Evolutionary conservation across 2,888 invertebrate species (phyloP).

Genomic region (Cephonodes hylas): DNA sequence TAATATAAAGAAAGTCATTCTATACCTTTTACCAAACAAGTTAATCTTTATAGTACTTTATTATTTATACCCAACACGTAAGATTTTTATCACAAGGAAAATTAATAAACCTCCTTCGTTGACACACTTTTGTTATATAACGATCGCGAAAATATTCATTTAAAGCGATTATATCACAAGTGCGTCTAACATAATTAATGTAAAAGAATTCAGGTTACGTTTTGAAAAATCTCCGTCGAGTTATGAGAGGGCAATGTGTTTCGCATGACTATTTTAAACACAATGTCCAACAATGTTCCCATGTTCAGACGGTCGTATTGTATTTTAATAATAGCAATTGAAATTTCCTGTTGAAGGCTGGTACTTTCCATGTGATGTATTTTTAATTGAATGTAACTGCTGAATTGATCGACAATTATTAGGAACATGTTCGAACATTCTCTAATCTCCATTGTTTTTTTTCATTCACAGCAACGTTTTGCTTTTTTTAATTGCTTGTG

Average conservation of each 20-base stretch:
- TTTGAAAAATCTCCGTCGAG: constrained; percentile 36
- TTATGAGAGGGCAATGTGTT: constrained; percentile 38
- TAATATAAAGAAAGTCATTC: no score
- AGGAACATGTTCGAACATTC: not conserved
- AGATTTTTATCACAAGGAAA: not conserved
- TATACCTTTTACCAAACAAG: not conserved
- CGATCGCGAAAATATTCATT: not conserved
- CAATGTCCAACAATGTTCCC: constrained; percentile 40
- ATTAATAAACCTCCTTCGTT: not conserved
- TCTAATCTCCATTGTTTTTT: not conserved
- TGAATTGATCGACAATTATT: not conserved
- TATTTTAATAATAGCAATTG: constrained; percentile 32
- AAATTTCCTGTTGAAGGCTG: constrained; percentile 36
- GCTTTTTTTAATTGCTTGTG: no score
- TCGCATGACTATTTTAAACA: constrained; percentile 49
- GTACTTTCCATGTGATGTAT: constrained; percentile 25
- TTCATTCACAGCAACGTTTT: no score
- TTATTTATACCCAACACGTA: no score
- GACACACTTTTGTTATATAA: not conserved
- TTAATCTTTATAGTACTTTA: no score
- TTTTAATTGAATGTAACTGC: constrained; percentile 8
- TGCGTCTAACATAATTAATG: constrained; percentile 29
- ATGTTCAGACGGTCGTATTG: constrained; percentile 39
- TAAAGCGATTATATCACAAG: not conserved
- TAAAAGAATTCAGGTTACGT: constrained; percentile 40